phyloP scores from a whole-genome alignment of 92 coral and sea anemone genomes.

The Hydrozoanthus gracilis region DNA sequence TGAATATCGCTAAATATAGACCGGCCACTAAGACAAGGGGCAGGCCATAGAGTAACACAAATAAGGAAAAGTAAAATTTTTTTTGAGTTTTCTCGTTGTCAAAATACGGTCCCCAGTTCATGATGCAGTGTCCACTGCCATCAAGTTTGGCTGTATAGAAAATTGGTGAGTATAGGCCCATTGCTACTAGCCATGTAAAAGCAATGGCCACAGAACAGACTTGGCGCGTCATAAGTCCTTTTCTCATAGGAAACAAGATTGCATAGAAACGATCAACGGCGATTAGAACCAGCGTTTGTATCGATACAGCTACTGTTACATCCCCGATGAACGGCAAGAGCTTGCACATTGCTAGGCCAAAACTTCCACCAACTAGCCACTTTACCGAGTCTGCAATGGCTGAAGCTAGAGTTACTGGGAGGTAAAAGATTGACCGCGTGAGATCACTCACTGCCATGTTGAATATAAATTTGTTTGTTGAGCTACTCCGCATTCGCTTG shows the following conservation, averaged over 20 bases:
- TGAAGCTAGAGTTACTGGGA: constrained; percentile 26
- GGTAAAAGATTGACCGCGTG: constrained; percentile 21
- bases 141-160: constrained; percentile 30
- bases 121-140: background rate
- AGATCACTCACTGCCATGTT: constrained; percentile 34
- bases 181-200: constrained; percentile 16
- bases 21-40: constrained; percentile 3
- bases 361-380: constrained; percentile 35
- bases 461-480: constrained; percentile 35
- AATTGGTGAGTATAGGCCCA: constrained; percentile 12
- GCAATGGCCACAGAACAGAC: background rate
- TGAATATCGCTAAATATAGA: constrained; percentile 17
- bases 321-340: constrained; percentile 31
- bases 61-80: constrained; percentile 20
- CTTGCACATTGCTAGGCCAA: constrained; percentile 25
- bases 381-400: constrained; percentile 27
- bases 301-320: constrained; percentile 28
- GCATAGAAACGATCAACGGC: constrained; percentile 39
- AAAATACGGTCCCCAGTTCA: constrained; percentile 42
- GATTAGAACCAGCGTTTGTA: constrained; percentile 30
- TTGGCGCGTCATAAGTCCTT: constrained; percentile 14
- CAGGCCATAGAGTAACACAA: constrained; percentile 12
- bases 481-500: constrained; percentile 28
- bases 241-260: constrained; percentile 32
- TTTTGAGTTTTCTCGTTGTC: constrained; percentile 26